Evolutionary conservation across 2,797 vertebrate species (phyloP).

Genomic region (Macropodus opercularis): DNA sequence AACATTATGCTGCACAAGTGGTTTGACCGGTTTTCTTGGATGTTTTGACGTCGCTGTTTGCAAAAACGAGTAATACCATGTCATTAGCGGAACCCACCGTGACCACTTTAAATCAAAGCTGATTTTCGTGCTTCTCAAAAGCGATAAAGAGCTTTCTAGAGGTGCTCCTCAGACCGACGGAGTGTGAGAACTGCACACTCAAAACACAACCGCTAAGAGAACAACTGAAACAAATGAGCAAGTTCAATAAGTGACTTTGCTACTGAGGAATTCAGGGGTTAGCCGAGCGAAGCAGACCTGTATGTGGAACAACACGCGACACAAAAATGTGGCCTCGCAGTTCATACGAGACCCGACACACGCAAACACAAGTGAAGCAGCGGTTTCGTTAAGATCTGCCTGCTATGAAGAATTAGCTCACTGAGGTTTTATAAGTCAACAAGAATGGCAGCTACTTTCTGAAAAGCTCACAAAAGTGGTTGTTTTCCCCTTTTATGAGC

Average conservation of each 20-base stretch:
- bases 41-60: not conserved
- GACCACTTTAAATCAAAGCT: not conserved
- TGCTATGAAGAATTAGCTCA: conserved; percentile 12
- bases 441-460: conserved; percentile 37
- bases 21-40: not conserved
- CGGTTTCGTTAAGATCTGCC: conserved; percentile 28
- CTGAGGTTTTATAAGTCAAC: conserved; percentile 36
- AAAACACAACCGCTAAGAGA: not conserved
- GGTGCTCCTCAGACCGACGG: no score
- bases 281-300: not conserved
- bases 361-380: conserved; percentile 15
- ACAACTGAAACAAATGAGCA: not conserved
- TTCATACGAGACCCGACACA: conserved; percentile 4
- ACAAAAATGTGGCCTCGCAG: not conserved
- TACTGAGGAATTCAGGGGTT: conserved; percentile 3
- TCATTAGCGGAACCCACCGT: not conserved
- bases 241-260: conserved; percentile 5
- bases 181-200: not conserved
- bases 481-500: conserved; percentile 49
- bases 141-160: conserved; percentile 3
- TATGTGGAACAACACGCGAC: conserved; percentile 1
- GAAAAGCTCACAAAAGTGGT: conserved; percentile 27
- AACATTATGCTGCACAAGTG: not conserved
- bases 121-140: not conserved
- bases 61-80: not conserved